Percentiles rank a stretch among this genome's conserved stretches.
phyloP scores from a whole-genome alignment of 1,140 invertebrate genomes.

The Lerema accius region DNA sequence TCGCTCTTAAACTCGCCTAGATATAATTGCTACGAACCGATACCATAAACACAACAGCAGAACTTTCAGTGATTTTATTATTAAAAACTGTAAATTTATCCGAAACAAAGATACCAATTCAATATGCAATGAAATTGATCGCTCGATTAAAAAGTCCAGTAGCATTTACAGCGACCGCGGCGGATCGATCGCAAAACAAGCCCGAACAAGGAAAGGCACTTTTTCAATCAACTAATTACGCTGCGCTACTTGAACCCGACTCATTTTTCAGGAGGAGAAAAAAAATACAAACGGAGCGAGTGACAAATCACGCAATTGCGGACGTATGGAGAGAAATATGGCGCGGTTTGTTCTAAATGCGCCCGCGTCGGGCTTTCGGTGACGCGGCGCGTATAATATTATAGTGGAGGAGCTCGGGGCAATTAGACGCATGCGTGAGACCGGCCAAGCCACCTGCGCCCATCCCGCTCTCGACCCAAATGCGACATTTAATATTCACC shows the following conservation, averaged over 20 bases:
- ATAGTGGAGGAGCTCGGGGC: slow-evolving; percentile 47
- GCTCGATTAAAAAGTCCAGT: slow-evolving; percentile 46
- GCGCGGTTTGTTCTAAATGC: slow-evolving; percentile 75
- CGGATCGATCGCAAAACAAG: slow-evolving; percentile 49
- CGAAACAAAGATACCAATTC: slow-evolving; percentile 8
- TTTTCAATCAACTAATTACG: slow-evolving; percentile 77
- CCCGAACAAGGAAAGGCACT: slow-evolving; percentile 62
- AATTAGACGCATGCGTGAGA: slow-evolving; percentile 41
- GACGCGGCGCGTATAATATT: slow-evolving; percentile 49
- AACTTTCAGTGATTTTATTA: too few relatives aligned
- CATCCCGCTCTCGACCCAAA: slow-evolving; percentile 29
- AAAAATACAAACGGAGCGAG: slow-evolving; percentile 63
- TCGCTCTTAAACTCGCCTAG: too few relatives aligned
- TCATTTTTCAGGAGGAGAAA: slow-evolving; percentile 71
- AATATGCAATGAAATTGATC: slow-evolving; percentile 40
- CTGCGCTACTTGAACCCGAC: slow-evolving; percentile 54
- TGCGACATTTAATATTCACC: slow-evolving; percentile 31
- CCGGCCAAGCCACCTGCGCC: slow-evolving; percentile 24
- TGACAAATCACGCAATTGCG: slow-evolving; percentile 80
- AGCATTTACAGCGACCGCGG: slow-evolving; percentile 39
- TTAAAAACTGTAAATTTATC: too few relatives aligned
- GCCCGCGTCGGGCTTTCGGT: slow-evolving; percentile 48
- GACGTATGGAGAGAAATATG: slow-evolving; percentile 75
- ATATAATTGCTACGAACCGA: too few relatives aligned
- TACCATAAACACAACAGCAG: too few relatives aligned